Evolutionary conservation across 1,140 invertebrate genomes (phyloP).

Genomic region (Venturia canescens): DNA sequence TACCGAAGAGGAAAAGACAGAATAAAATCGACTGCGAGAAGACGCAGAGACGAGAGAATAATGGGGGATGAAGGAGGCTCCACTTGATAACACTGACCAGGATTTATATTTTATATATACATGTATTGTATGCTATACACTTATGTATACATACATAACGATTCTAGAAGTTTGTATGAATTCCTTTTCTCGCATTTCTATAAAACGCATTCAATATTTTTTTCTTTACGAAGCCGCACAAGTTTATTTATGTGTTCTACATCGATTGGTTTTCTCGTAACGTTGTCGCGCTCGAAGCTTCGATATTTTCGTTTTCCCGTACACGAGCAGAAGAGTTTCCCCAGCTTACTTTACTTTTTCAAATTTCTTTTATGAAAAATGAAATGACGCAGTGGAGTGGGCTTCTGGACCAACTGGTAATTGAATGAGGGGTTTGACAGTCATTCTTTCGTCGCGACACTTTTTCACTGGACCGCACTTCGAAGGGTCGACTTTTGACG

Average conservation of each 20-base stretch:
- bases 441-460: too few relatives aligned
- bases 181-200: neutral
- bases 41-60: neutral
- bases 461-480: too few relatives aligned
- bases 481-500: too few relatives aligned
- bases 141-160: neutral
- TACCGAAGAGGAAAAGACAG: conserved; percentile 25
- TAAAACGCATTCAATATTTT: conserved; percentile 19
- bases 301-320: neutral
- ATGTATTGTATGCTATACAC: too few relatives aligned
- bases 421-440: too few relatives aligned
- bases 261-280: neutral
- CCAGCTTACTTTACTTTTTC: too few relatives aligned
- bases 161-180: neutral
- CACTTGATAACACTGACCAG: conserved; percentile 42
- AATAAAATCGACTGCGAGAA: conserved; percentile 4
- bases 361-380: too few relatives aligned
- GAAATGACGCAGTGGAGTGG: too few relatives aligned
- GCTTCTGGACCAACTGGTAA: too few relatives aligned
- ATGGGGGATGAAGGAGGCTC: neutral
- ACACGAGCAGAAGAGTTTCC: neutral
- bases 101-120: conserved; percentile 23
- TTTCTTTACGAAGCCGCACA: neutral
- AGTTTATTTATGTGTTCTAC: neutral
- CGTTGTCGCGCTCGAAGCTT: neutral